Conservation (phyloP, 2,888 invertebrate species). For the Lochmaea crataegi region DNA sequence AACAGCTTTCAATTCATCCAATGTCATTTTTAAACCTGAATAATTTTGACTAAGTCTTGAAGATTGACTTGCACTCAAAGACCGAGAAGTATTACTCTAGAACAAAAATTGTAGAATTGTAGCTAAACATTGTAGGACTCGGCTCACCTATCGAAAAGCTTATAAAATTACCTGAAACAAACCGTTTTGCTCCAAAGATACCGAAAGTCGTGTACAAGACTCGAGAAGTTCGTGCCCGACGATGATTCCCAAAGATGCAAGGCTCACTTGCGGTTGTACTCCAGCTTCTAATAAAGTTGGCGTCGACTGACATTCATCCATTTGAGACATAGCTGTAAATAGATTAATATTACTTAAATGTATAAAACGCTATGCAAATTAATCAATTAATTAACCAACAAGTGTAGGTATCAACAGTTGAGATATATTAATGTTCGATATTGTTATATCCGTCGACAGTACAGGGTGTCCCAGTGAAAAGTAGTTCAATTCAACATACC, state of each 20-base stretch:
- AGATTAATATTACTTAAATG: slow-evolving; percentile 38
- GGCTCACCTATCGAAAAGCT: too few species aligned
- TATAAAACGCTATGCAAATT: not conserved
- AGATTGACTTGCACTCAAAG: slow-evolving; percentile 78
- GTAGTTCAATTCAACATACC: too few species aligned
- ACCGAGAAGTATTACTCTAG: slow-evolving; percentile 72
- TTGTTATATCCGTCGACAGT: too few species aligned
- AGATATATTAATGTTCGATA: too few species aligned
- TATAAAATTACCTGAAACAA: slow-evolving; percentile 72
- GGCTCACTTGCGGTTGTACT: slow-evolving; percentile 68
- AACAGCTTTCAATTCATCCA: slow-evolving; percentile 86
- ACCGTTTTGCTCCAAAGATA: slow-evolving; percentile 87
- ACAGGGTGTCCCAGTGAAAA: too few species aligned
- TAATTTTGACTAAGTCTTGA: slow-evolving; percentile 71
- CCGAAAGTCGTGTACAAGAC: slow-evolving; percentile 87
- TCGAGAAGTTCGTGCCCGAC: slow-evolving; percentile 88
- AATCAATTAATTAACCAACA: not conserved
- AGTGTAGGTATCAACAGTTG: too few species aligned
- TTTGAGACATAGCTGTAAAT: slow-evolving; percentile 78
- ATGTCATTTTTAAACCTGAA: slow-evolving; percentile 79
- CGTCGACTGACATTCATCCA: slow-evolving; percentile 91
- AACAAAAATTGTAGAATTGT: slow-evolving; percentile 27
- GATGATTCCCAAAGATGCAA: slow-evolving; percentile 81
- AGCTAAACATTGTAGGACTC: not conserved
- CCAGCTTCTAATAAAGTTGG: slow-evolving; percentile 83